A percentile compares a stretch with the other conserved stretches of the same genome.
These are phyloP conservation scores for Lordiphosa stackelbergi DNA, from an alignment of 1,140 invertebrate genomes.

Conservation along the genomic window DNA sequence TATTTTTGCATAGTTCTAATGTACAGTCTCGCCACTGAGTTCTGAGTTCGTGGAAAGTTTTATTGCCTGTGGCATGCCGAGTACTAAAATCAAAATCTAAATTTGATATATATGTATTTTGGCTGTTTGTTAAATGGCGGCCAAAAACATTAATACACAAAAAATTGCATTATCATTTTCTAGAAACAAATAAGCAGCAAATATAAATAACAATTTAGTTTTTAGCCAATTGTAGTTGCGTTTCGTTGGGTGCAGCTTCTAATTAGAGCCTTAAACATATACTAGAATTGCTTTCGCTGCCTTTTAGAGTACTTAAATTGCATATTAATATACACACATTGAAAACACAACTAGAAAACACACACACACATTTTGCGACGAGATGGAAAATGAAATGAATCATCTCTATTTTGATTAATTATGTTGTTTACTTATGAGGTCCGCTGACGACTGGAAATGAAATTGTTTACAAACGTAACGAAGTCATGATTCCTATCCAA, in stretches of 20 bases:
- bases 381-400: neutral
- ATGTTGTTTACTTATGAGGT: neutral
- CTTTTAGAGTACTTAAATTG: constrained; percentile 8
- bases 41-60: constrained; percentile 45
- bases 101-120: neutral
- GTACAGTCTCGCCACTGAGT: constrained; percentile 59
- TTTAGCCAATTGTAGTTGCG: constrained; percentile 54
- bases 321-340: constrained; percentile 11
- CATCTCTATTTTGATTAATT: neutral
- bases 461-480: too few species aligned
- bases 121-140: too few species aligned
- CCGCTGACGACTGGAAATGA: too few species aligned
- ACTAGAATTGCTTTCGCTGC: constrained; percentile 54
- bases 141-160: too few species aligned
- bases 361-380: constrained; percentile 29
- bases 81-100: constrained; percentile 17
- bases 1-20: constrained; percentile 27
- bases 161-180: too few species aligned
- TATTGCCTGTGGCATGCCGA: constrained; percentile 66
- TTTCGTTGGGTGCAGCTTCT: constrained; percentile 32
- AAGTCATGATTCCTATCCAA: too few species aligned
- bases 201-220: constrained; percentile 17
- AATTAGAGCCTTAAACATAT: constrained; percentile 21
- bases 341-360: constrained; percentile 24
- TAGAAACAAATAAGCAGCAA: constrained; percentile 2